Percentiles rank a stretch among this genome's conserved stretches.
Conservation (phyloP, 2,113 vertebrate species). For the Notarius quadriscutis region DNA sequence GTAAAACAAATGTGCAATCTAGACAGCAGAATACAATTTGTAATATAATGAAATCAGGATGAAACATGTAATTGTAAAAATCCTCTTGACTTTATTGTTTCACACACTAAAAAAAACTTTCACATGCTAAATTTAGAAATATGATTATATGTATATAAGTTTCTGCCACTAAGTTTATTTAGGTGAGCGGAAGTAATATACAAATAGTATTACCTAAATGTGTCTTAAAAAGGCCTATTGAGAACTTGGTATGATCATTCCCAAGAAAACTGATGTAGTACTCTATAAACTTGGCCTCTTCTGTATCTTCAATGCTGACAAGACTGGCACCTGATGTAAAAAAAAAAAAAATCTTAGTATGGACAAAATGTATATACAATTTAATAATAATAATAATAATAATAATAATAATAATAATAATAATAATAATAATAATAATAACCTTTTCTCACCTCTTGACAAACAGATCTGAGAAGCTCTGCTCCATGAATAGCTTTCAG, state of each 20-base stretch:
- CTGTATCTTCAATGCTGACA: conserved; percentile 77
- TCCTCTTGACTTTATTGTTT: not conserved
- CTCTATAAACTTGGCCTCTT: conserved; percentile 79
- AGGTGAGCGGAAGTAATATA: not conserved
- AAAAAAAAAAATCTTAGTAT: not conserved
- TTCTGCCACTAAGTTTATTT: not conserved
- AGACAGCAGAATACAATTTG: not conserved
- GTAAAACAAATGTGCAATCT: not conserved
- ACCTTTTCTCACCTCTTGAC: conserved; percentile 70
- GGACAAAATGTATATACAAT: not conserved
- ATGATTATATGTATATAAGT: not conserved
- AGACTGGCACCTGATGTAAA: conserved; percentile 67
- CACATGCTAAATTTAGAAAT: too few relatives aligned
- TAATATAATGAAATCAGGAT: not conserved
- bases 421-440: conserved; percentile 2
- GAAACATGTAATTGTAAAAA: not conserved
- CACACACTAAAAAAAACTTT: not conserved
- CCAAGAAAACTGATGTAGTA: conserved; percentile 53
- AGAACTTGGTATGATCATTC: conserved; percentile 50
- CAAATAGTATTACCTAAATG: conserved; percentile 56
- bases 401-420: not conserved
- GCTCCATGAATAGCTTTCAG: conserved; percentile 75
- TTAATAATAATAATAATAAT: not conserved
- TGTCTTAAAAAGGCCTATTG: conserved; percentile 67
- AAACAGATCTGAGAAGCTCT: conserved; percentile 83